Evolutionary conservation across 2,888 invertebrate genomes (phyloP).

Genomic region (Meliscaeva auricollis): DNA sequence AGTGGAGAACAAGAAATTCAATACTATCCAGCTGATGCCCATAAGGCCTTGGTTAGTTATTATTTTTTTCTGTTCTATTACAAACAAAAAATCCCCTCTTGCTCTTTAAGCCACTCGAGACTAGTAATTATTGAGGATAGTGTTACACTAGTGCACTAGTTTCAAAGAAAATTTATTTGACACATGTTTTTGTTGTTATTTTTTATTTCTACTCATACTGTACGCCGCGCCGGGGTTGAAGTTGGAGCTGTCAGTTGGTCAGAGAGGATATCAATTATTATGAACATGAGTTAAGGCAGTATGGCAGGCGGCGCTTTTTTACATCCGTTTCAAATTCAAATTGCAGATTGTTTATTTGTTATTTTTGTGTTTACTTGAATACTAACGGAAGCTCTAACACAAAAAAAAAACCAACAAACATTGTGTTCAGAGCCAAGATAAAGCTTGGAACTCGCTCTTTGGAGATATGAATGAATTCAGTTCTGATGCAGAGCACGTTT

Average conservation of each 20-base stretch:
- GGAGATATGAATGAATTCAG: slow-evolving; percentile 55
- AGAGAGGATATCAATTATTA: slow-evolving; percentile 57
- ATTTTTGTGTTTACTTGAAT: neutral
- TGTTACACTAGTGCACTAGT: slow-evolving; percentile 72
- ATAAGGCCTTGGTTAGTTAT: slow-evolving; percentile 68
- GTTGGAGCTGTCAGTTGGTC: slow-evolving; percentile 47
- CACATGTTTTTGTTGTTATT: slow-evolving; percentile 54
- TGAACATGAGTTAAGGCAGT: slow-evolving; percentile 23
- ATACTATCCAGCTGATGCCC: slow-evolving; percentile 75
- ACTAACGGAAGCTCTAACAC: slow-evolving; percentile 60
- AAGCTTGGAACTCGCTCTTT: slow-evolving; percentile 51
- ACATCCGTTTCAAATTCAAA: slow-evolving; percentile 70
- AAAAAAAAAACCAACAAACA: slow-evolving; percentile 17
- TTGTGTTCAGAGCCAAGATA: slow-evolving; percentile 16
- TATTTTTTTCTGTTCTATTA: slow-evolving; percentile 18
- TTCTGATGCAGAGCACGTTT: slow-evolving; percentile 66
- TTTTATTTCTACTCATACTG: slow-evolving; percentile 9
- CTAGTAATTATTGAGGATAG: slow-evolving; percentile 73
- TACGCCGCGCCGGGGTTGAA: neutral
- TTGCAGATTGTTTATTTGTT: slow-evolving; percentile 66
- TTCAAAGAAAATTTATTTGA: slow-evolving; percentile 56
- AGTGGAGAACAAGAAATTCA: slow-evolving; percentile 71
- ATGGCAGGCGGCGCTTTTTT: slow-evolving; percentile 69
- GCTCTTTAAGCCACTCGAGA: slow-evolving; percentile 53
- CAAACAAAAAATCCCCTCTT: slow-evolving; percentile 20